phyloP scores from a whole-genome alignment of 2,113 vertebrate species.

The Machaerirhynchus nigripectus region DNA sequence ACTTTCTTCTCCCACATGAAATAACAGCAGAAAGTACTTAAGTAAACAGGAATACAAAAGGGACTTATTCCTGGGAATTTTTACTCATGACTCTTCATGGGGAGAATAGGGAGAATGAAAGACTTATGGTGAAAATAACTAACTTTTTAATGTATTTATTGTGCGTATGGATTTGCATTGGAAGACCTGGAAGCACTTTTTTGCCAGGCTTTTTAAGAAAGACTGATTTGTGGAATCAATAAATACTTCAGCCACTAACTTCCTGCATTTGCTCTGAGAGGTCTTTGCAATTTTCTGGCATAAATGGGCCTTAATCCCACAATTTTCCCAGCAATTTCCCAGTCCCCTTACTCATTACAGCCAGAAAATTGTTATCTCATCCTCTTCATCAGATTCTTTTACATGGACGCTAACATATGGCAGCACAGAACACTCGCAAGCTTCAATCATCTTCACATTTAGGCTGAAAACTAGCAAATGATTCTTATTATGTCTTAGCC shows the following conservation, averaged over 20 bases:
- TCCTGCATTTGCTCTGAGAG: neutral
- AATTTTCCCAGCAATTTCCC: conserved; percentile 55
- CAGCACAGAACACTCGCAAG: conserved; percentile 36
- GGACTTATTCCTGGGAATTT: neutral
- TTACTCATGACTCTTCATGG: neutral
- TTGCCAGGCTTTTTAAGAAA: neutral
- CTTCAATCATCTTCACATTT: conserved; percentile 41
- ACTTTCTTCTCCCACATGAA: neutral
- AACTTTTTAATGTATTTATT: neutral
- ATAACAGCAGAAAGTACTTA: neutral
- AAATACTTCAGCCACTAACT: neutral
- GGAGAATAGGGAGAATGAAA: neutral
- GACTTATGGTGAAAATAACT: neutral
- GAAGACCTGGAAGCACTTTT: neutral
- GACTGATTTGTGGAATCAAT: conserved; percentile 20
- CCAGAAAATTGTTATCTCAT: conserved; percentile 54
- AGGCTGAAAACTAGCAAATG: conserved; percentile 30
- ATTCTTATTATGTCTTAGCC: conserved; percentile 29
- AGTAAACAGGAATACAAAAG: neutral
- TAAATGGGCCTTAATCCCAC: conserved; percentile 49
- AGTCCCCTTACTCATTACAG: conserved; percentile 23
- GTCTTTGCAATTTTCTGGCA: conserved; percentile 49
- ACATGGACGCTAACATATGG: conserved; percentile 18
- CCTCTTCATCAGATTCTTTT: conserved; percentile 51
- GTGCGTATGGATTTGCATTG: neutral